A percentile compares a stretch with the other conserved stretches of the same genome.
Conservation (phyloP, 92 coral and sea anemone species). For the Phenganax subtilis region DNA sequence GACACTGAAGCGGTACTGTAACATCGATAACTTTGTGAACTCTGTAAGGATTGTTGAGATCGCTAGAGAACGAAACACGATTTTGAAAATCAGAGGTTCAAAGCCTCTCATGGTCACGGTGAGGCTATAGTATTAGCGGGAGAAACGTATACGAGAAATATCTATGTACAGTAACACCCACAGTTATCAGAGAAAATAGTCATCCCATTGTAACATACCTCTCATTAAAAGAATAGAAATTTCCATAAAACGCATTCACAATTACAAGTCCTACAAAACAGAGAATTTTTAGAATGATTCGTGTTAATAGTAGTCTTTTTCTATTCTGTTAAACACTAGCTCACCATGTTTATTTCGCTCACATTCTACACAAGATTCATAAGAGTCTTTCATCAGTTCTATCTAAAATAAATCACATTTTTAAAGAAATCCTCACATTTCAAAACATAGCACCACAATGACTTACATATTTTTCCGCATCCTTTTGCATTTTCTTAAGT, state of each 20-base stretch:
- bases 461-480: slow-evolving; percentile 83
- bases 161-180: too few species aligned
- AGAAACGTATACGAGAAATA: too few species aligned
- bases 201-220: slow-evolving; percentile 32
- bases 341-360: slow-evolving; percentile 78
- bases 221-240: slow-evolving; percentile 69
- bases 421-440: neutral
- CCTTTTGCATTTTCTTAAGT: slow-evolving; percentile 65
- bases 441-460: neutral
- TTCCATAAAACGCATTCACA: slow-evolving; percentile 87
- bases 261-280: slow-evolving; percentile 62
- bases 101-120: neutral
- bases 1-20: slow-evolving; percentile 87
- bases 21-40: slow-evolving; percentile 73
- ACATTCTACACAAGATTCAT: slow-evolving; percentile 67
- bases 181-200: too few species aligned
- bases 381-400: slow-evolving; percentile 74
- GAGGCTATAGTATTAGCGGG: too few species aligned
- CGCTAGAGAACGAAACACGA: slow-evolving; percentile 29
- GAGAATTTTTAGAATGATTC: neutral
- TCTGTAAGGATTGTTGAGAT: slow-evolving; percentile 39
- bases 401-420: slow-evolving; percentile 47
- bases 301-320: too few species aligned
- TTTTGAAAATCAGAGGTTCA: neutral
- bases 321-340: neutral